These are phyloP conservation scores for Papilio elwesi DNA, from an alignment of 2,888 invertebrate genomes.

Conservation along the genomic window DNA sequence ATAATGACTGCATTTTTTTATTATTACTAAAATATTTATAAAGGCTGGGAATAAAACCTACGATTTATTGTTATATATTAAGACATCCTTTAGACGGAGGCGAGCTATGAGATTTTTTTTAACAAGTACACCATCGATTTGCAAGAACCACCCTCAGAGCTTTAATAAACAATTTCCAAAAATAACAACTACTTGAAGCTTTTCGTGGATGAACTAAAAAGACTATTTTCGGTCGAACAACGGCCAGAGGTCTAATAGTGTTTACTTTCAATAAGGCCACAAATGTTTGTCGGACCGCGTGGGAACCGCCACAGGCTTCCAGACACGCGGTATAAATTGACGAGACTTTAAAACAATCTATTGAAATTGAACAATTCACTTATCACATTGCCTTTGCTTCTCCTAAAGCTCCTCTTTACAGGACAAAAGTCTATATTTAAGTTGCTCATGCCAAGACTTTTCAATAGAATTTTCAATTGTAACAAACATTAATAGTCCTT, in stretches of 20 bases:
- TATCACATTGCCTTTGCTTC: background rate
- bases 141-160: background rate
- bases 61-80: no score
- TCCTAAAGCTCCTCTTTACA: slow-evolving; percentile 21
- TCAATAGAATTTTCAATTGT: background rate
- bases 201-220: slow-evolving; percentile 29
- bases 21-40: no score
- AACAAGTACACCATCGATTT: no score
- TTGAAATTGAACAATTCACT: slow-evolving; percentile 35
- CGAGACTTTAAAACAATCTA: slow-evolving; percentile 30
- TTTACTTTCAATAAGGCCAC: slow-evolving; percentile 75
- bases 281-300: slow-evolving; percentile 56
- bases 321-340: slow-evolving; percentile 22
- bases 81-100: no score
- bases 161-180: slow-evolving; percentile 24
- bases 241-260: slow-evolving; percentile 68
- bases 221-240: slow-evolving; percentile 51
- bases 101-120: no score
- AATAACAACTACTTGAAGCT: slow-evolving; percentile 15
- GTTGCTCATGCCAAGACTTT: background rate
- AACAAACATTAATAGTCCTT: background rate
- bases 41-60: no score
- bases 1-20: no score
- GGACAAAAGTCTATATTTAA: background rate
- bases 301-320: slow-evolving; percentile 46